phyloP scores from a whole-genome alignment of 2,888 invertebrate genomes.

The Tipula lateralis region DNA sequence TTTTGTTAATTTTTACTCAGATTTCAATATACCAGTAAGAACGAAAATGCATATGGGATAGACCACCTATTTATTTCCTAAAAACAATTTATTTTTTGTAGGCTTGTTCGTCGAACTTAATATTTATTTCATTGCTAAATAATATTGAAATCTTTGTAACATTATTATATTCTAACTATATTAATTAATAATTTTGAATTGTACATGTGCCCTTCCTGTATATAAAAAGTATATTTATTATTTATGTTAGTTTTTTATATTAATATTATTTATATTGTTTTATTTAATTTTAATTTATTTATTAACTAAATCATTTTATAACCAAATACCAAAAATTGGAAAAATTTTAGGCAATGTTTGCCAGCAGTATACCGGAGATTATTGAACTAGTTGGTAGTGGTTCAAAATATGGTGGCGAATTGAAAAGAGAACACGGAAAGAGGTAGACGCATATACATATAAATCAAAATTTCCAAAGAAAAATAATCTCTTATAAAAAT shows the following conservation, averaged over 20 bases:
- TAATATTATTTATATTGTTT: slow-evolving; percentile 33
- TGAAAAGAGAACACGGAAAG: slow-evolving; percentile 99
- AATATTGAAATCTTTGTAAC: slow-evolving; percentile 11
- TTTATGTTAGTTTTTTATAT: slow-evolving; percentile 30
- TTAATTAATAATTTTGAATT: slow-evolving; percentile 25
- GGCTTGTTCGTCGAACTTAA: background rate
- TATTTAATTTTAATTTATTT: background rate
- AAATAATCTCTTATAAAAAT: slow-evolving; percentile 6
- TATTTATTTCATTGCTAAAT: background rate
- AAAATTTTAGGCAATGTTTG: slow-evolving; percentile 94
- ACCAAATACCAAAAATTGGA: slow-evolving; percentile 37
- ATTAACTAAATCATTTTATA: background rate
- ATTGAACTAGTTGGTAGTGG: slow-evolving; percentile 99
- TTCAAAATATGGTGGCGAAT: slow-evolving; percentile 99
- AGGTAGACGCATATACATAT: slow-evolving; percentile 62
- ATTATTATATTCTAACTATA: background rate
- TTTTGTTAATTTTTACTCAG: background rate
- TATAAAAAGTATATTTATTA: slow-evolving; percentile 28
- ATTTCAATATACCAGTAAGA: background rate
- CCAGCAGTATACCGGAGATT: slow-evolving; percentile 99
- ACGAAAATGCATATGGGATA: background rate
- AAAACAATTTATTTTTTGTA: background rate
- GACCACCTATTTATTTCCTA: background rate
- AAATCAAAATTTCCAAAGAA: background rate
- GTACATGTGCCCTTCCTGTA: slow-evolving; percentile 3